These are phyloP conservation scores for Chaunax sp. DNA, from an alignment of 2,797 vertebrate species.

Conservation along the genomic window DNA sequence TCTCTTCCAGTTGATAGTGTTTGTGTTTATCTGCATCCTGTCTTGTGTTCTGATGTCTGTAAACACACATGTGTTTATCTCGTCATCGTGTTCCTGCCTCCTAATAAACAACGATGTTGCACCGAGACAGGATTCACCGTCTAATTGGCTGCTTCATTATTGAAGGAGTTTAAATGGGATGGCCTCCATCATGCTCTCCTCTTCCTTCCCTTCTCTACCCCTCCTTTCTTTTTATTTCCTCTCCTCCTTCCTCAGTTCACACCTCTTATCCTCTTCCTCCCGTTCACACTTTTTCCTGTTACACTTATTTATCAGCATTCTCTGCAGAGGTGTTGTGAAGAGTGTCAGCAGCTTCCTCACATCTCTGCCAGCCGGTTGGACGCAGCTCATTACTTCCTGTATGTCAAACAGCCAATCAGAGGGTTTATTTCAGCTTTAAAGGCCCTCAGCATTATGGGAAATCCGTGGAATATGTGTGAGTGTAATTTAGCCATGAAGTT, in stretches of 20 bases:
- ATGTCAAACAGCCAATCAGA: conserved; percentile 45
- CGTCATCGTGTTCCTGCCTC: neutral
- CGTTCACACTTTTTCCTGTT: conserved; percentile 10
- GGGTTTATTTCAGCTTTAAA: conserved; percentile 20
- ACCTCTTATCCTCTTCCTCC: conserved; percentile 4
- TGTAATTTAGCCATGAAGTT: conserved; percentile 14
- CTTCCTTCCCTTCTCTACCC: neutral
- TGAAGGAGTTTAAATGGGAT: conserved; percentile 7
- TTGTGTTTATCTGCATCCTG: neutral
- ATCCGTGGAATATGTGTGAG: neutral
- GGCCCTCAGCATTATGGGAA: conserved; percentile 23
- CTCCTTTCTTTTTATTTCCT: neutral
- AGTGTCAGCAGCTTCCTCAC: conserved; percentile 26
- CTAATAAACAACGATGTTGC: conserved; percentile 32
- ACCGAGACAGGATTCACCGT: conserved; percentile 1
- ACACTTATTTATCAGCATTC: conserved; percentile 17
- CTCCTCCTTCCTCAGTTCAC: neutral
- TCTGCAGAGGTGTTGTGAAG: conserved; percentile 41
- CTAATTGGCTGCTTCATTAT: neutral
- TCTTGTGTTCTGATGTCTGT: neutral
- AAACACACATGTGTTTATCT: conserved; percentile 7
- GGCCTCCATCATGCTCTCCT: neutral
- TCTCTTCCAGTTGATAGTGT: conserved; percentile 4
- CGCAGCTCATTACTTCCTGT: conserved; percentile 38
- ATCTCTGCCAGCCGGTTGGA: conserved; percentile 48